Base-by-base conservation (phyloP, 2,888 invertebrate genomes). In the Orchesella flavescens region DNA sequence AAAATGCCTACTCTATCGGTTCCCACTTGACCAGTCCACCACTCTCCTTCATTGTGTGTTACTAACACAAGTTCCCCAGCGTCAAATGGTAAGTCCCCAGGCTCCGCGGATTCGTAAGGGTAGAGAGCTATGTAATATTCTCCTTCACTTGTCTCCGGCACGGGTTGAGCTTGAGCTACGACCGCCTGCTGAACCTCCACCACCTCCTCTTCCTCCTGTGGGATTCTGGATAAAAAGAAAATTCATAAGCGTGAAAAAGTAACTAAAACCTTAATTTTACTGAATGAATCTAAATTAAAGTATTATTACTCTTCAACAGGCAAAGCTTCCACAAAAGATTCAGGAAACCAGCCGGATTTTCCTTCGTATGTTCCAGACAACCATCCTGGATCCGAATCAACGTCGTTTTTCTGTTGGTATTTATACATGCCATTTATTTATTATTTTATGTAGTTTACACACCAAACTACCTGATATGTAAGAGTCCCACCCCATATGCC, bases 21-120 rank as follows among this genome's bases (percentile, higher is more conserved):
- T 57, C 94, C 96, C 87, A 97, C 93, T 86, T 94, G 93, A 43
- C 99, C 99, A 4, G 98, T 98, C 99, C 99, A 99, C 99, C 99
- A 99, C 90, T 99, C 98, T 0, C 97, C 98, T 84, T 98, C 97
- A 85, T 95, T 94, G 86, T 96, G 94, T 55, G 93, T 93, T 0
- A 99, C 97, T 88, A 93, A 92, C 82, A 99, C 95, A 88, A 95
- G 92, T 90, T 98, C 98, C 0, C 97, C 93, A 86, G 92, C 92
- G 87, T 95, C 94, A 91, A 98, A 98, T 83, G 92, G 94, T 83
- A 99, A 92, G 92, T 99, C 99, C 0, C 97, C 98, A 0, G 94
- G 92, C 90, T 99, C 99, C 7, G 93, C 91, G 0, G 97, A 97
- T 77, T 94, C 93, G 91, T 98, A 98, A 1, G 96, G 95, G 91